Conservation (phyloP, 2,888 invertebrate genomes). For the Cynaeus angustus region DNA sequence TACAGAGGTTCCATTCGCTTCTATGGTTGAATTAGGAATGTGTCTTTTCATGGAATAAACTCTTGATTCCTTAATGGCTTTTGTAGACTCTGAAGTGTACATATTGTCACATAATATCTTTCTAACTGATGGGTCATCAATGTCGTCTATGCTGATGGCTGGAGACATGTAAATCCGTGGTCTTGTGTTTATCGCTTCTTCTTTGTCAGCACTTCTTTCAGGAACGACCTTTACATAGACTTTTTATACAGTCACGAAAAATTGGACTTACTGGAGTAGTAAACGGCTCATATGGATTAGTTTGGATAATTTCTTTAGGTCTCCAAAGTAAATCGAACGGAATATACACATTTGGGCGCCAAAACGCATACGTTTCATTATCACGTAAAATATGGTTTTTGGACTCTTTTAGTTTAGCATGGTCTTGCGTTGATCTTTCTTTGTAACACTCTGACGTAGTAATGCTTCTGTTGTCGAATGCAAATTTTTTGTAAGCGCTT, state of each 20-base stretch:
- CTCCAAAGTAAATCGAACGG: constrained; percentile 66
- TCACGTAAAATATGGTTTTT: constrained; percentile 56
- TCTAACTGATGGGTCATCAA: constrained; percentile 66
- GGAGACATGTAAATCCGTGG: constrained; percentile 67
- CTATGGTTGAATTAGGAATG: constrained; percentile 23
- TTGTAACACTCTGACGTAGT: constrained; percentile 49
- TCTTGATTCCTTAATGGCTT: constrained; percentile 63
- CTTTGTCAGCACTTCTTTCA: constrained; percentile 49
- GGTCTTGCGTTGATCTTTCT: constrained; percentile 37
- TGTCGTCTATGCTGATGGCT: constrained; percentile 68
- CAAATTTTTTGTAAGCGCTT: constrained; percentile 62
- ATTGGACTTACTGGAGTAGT: constrained; percentile 54
- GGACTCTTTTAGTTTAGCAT: constrained; percentile 52
- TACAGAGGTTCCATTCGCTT: constrained; percentile 46
- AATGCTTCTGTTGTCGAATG: constrained; percentile 41
- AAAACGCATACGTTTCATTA: constrained; percentile 63
- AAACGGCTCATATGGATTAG: constrained; percentile 60
- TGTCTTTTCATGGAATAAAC: constrained; percentile 21
- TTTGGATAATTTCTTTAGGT: constrained; percentile 64
- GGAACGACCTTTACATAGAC: constrained; percentile 49
- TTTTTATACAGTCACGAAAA: neutral
- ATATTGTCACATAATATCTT: constrained; percentile 64
- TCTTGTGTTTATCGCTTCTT: constrained; percentile 64
- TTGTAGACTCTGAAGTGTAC: constrained; percentile 68
- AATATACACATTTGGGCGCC: constrained; percentile 59